Base-by-base conservation (phyloP, 2,888 invertebrate species). In the Eurytoma californica region DNA sequence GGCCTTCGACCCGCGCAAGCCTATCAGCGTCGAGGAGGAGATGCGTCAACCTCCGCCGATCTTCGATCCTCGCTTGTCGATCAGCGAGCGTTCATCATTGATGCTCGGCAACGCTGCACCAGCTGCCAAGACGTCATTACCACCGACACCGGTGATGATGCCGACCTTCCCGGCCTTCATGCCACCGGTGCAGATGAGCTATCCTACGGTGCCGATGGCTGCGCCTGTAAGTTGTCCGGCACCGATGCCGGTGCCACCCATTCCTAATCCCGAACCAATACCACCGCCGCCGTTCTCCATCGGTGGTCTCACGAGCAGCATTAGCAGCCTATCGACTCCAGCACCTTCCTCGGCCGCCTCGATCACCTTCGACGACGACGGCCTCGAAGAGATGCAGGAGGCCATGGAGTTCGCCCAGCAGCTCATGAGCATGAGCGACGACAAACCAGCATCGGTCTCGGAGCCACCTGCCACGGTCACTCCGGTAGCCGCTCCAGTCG, bases 321-420 rank as follows among this genome's bases (percentile, higher is more conserved):
- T 16, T 3, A 61, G 65, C 49, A 72, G 7, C 20, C 39, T 79
- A 14, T 76, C 82, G 3, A 82, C 79, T 0, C 67, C 70, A 5
- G 73, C 72, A 9, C 69, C 77, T 3, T 68, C 80, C 2, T 28
- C 82, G 0, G 30, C 79, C 9, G 57, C 77, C 0, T 30, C 78
- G 18, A 80, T 65, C 30, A 73, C 73, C 20, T 39, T 16, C 24
- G 79, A 70, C 67, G 20, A 82, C 49, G 66, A 79, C 77, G 70
- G 84, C 55, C 83, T 86, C 63, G 86, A 87, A 53, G 90, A 90
- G 39, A 87, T 90, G 87, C 87, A 88, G 39, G 87, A 88, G 61
- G 89, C 90, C 1, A 86, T 90, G 85, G 87, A 87, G 63, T 90
- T 90, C 61, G 90, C 90, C 0, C 86, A 88, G 20, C 84, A 87